phyloP scores from a whole-genome alignment of 2,113 vertebrate genomes.

The Entosphenus tridentatus region DNA sequence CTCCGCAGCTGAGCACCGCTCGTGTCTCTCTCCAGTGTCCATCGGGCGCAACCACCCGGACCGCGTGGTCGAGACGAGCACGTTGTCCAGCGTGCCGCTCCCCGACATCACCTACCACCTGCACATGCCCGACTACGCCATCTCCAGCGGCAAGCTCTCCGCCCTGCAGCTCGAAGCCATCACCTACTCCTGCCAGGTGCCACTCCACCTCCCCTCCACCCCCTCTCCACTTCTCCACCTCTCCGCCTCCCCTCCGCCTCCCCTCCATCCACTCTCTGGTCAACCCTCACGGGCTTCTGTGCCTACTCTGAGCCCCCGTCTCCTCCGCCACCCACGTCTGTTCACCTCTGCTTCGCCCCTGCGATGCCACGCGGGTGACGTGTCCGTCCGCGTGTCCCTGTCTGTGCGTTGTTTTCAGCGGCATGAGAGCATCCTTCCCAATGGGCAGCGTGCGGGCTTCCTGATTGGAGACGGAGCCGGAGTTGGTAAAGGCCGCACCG shows the following conservation, averaged over 20 bases:
- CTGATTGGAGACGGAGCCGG: slow-evolving; percentile 2
- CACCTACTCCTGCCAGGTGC: background rate
- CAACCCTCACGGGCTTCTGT: background rate
- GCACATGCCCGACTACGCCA: background rate
- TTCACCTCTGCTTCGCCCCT: background rate
- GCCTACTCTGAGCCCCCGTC: background rate
- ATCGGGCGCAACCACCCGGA: background rate
- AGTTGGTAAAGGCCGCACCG: slow-evolving; percentile 5
- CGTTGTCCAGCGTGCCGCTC: background rate
- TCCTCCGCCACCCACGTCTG: background rate
- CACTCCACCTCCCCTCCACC: background rate
- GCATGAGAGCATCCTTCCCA: background rate
- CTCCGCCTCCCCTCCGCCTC: background rate
- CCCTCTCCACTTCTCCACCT: background rate
- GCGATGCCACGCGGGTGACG: background rate
- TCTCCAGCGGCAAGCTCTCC: background rate
- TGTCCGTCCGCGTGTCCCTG: no score
- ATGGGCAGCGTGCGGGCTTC: slow-evolving; percentile 6
- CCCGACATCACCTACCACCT: slow-evolving; percentile 1
- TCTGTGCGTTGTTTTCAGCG: background rate
- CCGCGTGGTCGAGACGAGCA: background rate
- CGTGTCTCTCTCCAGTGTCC: background rate
- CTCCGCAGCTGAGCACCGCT: background rate
- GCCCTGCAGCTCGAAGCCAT: background rate
- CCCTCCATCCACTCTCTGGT: background rate